Percentiles rank a stretch among this genome's conserved stretches.
phyloP scores from a whole-genome alignment of 2,888 invertebrate genomes.

The Temnothorax rugatulus region DNA sequence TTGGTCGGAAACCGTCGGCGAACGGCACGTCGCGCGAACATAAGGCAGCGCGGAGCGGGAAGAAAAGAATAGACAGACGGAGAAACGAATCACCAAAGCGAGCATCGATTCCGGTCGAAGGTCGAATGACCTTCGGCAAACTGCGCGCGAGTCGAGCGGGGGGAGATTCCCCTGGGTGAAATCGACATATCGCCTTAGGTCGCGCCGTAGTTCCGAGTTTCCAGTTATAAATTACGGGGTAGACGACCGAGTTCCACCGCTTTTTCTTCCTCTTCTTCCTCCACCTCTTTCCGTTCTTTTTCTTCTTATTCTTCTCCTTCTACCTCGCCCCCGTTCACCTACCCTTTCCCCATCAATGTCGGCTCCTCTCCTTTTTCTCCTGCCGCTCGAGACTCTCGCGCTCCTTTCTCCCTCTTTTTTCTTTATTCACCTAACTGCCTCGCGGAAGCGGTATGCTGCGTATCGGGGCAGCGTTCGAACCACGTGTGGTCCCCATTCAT shows the following conservation, averaged over 20 bases:
- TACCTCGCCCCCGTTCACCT: slow-evolving; percentile 24
- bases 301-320: slow-evolving; percentile 32
- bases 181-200: slow-evolving; percentile 79
- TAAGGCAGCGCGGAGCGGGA: slow-evolving; percentile 29
- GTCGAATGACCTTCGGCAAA: slow-evolving; percentile 75
- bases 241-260: slow-evolving; percentile 77
- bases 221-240: slow-evolving; percentile 79
- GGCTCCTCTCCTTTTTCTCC: slow-evolving; percentile 31
- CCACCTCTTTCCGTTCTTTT: slow-evolving; percentile 13
- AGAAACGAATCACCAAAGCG: slow-evolving; percentile 62
- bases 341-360: slow-evolving; percentile 17
- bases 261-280: slow-evolving; percentile 59
- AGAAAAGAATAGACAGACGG: slow-evolving; percentile 32
- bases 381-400: slow-evolving; percentile 23
- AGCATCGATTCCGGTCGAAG: slow-evolving; percentile 75
- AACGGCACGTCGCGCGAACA: slow-evolving; percentile 26
- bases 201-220: slow-evolving; percentile 78
- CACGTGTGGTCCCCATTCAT: slow-evolving; percentile 77
- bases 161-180: slow-evolving; percentile 73
- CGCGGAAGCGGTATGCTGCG: slow-evolving; percentile 69
- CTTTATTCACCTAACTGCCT: slow-evolving; percentile 70
- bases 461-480: slow-evolving; percentile 74
- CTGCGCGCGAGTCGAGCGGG: slow-evolving; percentile 49
- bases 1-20: slow-evolving; percentile 1
- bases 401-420: slow-evolving; percentile 58